Percentiles rank a stretch among this genome's conserved stretches.
phyloP scores from a whole-genome alignment of 2,888 invertebrate species.

The Tinea trinotella region DNA sequence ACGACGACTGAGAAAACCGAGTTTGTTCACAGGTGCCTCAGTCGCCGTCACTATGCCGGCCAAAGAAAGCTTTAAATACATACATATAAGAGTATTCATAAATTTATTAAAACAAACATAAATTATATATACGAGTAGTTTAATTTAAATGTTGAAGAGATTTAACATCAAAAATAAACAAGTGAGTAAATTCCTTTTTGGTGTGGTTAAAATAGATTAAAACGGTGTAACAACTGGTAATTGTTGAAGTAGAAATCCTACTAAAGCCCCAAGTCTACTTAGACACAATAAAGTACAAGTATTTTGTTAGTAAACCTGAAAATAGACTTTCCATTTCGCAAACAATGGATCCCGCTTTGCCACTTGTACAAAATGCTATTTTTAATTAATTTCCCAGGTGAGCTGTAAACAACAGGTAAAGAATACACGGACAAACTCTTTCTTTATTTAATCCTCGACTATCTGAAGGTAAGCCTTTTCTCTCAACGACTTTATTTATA shows the following conservation, averaged over 20 bases:
- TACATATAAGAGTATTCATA: no score
- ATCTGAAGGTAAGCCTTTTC: neutral
- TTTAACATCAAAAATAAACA: no score
- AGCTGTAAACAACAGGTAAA: constrained; percentile 40
- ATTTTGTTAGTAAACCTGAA: neutral
- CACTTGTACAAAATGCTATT: constrained; percentile 25
- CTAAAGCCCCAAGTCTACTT: neutral
- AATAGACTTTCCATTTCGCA: constrained; percentile 4
- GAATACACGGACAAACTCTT: constrained; percentile 17
- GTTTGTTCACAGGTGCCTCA: no score
- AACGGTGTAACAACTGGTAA: neutral
- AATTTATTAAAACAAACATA: no score
- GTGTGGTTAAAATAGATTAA: neutral
- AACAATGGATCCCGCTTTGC: constrained; percentile 5
- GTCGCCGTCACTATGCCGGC: no score
- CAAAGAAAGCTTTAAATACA: no score
- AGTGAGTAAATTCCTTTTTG: no score
- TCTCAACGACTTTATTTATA: neutral
- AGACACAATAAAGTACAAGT: neutral
- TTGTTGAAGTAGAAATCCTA: neutral
- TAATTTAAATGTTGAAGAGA: no score
- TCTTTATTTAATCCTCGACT: constrained; percentile 12
- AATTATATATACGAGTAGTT: no score
- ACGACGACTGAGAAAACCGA: no score
- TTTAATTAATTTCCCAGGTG: constrained; percentile 53